These are phyloP conservation scores for Calosoma granatense DNA, from an alignment of 1,140 invertebrate species.

Conservation along the genomic window DNA sequence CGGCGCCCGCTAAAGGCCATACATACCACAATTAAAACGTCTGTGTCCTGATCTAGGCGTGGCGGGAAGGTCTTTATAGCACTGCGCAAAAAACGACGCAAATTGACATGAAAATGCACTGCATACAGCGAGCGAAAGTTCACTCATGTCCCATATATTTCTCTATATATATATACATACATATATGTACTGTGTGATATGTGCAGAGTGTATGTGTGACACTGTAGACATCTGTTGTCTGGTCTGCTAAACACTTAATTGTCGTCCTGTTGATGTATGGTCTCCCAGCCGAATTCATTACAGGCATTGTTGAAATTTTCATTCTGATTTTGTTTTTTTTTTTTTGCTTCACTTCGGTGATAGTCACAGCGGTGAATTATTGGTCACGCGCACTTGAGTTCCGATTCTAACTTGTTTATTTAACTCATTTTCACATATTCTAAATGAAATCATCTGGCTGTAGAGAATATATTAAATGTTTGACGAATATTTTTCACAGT, in stretches of 20 bases:
- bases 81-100: background rate
- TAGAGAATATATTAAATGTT: no score
- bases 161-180: background rate
- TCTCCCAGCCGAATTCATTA: background rate
- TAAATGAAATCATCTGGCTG: no score
- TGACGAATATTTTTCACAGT: no score
- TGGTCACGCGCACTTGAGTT: background rate
- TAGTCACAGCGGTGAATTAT: background rate
- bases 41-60: background rate
- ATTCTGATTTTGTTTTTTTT: background rate
- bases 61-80: background rate
- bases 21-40: background rate
- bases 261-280: background rate
- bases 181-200: background rate
- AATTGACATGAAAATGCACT: background rate
- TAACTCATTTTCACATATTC: no score
- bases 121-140: background rate
- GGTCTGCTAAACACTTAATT: background rate
- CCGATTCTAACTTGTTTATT: no score
- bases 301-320: conserved; percentile 1
- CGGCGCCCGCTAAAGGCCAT: no score
- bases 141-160: background rate
- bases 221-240: conserved; percentile 6
- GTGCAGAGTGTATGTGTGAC: background rate
- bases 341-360: background rate